These are phyloP conservation scores for Petrocephalus sullivani DNA, from an alignment of 2,797 vertebrate species.

Conservation along the genomic window DNA sequence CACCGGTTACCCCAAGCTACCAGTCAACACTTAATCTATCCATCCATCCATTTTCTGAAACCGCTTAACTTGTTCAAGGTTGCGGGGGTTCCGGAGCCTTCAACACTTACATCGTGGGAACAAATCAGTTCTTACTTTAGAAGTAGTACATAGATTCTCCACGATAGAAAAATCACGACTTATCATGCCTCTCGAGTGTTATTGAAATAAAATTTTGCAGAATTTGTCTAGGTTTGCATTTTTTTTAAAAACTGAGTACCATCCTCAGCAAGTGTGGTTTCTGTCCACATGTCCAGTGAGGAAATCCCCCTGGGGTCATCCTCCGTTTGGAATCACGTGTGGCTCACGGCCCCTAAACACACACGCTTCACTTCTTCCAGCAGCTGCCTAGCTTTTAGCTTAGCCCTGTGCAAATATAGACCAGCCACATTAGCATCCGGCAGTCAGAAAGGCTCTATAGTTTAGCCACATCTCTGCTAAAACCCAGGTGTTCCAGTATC, in stretches of 20 bases:
- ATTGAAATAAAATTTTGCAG: background rate
- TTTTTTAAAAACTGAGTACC: background rate
- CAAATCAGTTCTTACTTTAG: background rate
- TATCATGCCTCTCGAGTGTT: background rate
- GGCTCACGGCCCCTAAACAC: background rate
- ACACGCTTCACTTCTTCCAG: background rate
- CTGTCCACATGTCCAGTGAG: background rate
- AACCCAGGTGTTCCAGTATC: background rate
- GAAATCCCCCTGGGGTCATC: background rate
- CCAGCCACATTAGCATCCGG: background rate
- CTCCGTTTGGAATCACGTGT: background rate
- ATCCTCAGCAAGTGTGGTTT: background rate
- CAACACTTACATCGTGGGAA: background rate
- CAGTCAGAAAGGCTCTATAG: background rate
- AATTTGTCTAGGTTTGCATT: background rate
- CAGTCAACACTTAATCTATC: background rate
- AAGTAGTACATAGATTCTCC: background rate
- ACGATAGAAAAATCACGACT: background rate
- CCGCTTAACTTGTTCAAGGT: too few relatives aligned
- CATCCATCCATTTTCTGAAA: too few relatives aligned
- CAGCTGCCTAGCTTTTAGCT: background rate
- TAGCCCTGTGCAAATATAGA: background rate
- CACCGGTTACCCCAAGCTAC: background rate
- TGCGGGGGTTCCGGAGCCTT: background rate
- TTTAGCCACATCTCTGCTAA: background rate